Conservation (phyloP, 1,140 invertebrate species). For the Rhyacophila brunnea region DNA sequence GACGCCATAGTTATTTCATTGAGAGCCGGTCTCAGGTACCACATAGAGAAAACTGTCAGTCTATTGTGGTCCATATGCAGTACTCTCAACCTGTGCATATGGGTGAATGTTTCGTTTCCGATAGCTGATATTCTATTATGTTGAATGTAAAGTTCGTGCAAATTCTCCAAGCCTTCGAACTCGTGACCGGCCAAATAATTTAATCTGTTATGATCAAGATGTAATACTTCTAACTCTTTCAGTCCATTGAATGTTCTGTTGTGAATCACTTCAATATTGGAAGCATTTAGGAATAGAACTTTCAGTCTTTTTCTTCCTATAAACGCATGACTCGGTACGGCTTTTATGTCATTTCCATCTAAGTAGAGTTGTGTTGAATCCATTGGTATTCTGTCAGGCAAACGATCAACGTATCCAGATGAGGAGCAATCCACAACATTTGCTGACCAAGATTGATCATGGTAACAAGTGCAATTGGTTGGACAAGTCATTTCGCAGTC, state of each 20-base stretch:
- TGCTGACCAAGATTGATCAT: constrained; percentile 88
- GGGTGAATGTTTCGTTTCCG: constrained; percentile 74
- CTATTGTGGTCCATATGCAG: constrained; percentile 77
- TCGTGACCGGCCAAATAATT: constrained; percentile 77
- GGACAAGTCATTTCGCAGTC: constrained; percentile 95
- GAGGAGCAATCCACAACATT: constrained; percentile 88
- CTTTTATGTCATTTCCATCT: constrained; percentile 82
- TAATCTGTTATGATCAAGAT: constrained; percentile 78
- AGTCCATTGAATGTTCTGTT: constrained; percentile 90
- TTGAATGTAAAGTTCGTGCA: constrained; percentile 83
- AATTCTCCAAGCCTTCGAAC: constrained; percentile 71
- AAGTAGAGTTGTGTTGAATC: constrained; percentile 86
- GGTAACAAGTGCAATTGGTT: constrained; percentile 86
- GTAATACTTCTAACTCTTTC: constrained; percentile 75
- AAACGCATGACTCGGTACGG: constrained; percentile 81
- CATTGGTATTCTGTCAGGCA: constrained; percentile 88
- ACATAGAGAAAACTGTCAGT: constrained; percentile 71
- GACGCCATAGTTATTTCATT: constrained; percentile 67
- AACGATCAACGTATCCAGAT: constrained; percentile 66
- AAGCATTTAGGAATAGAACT: constrained; percentile 80
- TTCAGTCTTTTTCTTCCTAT: constrained; percentile 85
- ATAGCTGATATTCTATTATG: constrained; percentile 76
- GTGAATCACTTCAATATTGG: constrained; percentile 81
- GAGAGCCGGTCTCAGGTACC: constrained; percentile 69
- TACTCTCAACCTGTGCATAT: constrained; percentile 67